Conservation (phyloP, 1,140 invertebrate genomes). For the Heliconius congener region DNA sequence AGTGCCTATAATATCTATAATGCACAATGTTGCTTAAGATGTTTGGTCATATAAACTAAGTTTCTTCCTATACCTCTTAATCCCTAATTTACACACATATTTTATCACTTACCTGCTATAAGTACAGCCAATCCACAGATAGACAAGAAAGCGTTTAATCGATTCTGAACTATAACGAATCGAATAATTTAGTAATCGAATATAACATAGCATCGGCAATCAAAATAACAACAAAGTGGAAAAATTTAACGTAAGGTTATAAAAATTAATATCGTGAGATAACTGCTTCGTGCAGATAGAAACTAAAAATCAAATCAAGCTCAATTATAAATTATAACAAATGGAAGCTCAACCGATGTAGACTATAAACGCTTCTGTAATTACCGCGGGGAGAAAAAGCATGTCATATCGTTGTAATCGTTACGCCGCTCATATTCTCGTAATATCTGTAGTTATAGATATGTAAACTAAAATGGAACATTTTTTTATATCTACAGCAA, state of each 20-base stretch:
- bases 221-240: conserved; percentile 33
- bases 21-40: neutral
- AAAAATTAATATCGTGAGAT: conserved; percentile 35
- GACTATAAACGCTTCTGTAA: conserved; percentile 71
- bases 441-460: neutral
- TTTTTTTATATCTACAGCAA: neutral
- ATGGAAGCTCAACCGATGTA: conserved; percentile 61
- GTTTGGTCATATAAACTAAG: neutral
- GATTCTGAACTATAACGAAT: conserved; percentile 13
- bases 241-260: conserved; percentile 23
- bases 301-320: conserved; percentile 39
- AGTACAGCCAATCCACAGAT: neutral
- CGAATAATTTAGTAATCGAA: conserved; percentile 19
- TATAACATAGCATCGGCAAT: conserved; percentile 17
- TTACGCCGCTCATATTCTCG: conserved; percentile 30
- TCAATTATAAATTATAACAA: conserved; percentile 64
- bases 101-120: neutral
- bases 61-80: neutral
- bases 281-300: conserved; percentile 25
- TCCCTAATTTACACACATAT: neutral
- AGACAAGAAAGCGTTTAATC: conserved; percentile 15
- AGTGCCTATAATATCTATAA: neutral
- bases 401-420: conserved; percentile 56
- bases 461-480: neutral
- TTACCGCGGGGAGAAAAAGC: conserved; percentile 65